A percentile compares a stretch with the other conserved stretches of the same genome.
Evolutionary conservation across 1,140 invertebrate genomes (phyloP).

Genomic region (Pteromalus puparum): DNA sequence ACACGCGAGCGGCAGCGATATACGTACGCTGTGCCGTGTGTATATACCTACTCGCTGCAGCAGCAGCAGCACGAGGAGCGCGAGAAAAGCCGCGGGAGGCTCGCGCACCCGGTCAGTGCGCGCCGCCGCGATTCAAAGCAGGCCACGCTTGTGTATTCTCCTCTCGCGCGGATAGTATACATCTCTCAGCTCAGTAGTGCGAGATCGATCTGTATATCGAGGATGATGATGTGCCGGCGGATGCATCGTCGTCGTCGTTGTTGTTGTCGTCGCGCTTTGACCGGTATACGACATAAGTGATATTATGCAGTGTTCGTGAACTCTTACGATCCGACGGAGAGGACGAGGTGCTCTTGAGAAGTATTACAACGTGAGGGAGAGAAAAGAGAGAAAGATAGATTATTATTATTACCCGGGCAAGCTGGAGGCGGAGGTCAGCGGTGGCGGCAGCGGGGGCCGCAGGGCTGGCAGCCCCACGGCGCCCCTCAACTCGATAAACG

Average conservation of each 20-base stretch:
- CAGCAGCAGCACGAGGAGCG: neutral
- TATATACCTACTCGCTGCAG: too few relatives aligned
- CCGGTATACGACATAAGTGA: too few relatives aligned
- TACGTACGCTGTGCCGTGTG: too few relatives aligned
- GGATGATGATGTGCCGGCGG: too few relatives aligned
- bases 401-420: conserved; percentile 56
- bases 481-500: conserved; percentile 70
- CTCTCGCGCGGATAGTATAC: neutral
- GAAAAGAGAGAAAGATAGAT: neutral
- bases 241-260: too few relatives aligned
- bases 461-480: conserved; percentile 68
- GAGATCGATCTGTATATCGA: too few relatives aligned
- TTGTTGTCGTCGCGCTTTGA: too few relatives aligned
- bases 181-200: too few relatives aligned
- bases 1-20: conserved; percentile 8
- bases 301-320: too few relatives aligned
- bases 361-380: neutral
- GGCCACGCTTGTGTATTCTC: conserved; percentile 5
- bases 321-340: neutral
- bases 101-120: conserved; percentile 46
- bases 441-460: conserved; percentile 62
- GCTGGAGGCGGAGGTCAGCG: conserved; percentile 70
- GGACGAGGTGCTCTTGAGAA: neutral
- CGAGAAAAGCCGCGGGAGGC: conserved; percentile 52
- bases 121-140: conserved; percentile 48